Percentiles rank a stretch among this genome's conserved stretches.
phyloP scores from a whole-genome alignment of 1,140 invertebrate species.

The Drosophila lowei region DNA sequence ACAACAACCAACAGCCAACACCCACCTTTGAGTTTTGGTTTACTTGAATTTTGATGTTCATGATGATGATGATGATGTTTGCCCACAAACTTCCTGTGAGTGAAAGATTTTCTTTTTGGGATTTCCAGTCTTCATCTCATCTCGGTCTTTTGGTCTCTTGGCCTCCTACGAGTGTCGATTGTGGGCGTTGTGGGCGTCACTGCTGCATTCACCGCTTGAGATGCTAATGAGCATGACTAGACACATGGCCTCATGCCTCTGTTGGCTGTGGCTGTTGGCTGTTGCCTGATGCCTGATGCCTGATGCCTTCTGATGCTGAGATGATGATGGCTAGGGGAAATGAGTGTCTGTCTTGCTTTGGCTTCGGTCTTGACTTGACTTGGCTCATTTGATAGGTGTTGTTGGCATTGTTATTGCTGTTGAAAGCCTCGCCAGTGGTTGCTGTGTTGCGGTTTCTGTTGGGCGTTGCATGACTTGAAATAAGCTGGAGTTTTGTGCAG shows the following conservation, averaged over 20 bases:
- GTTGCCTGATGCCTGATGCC: slow-evolving; percentile 4
- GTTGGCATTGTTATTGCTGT: slow-evolving; percentile 53
- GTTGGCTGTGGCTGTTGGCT: not conserved
- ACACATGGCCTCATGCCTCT: slow-evolving; percentile 46
- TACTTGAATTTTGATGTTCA: slow-evolving; percentile 35
- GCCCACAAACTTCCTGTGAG: slow-evolving; percentile 73
- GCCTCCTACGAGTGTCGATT: slow-evolving; percentile 36
- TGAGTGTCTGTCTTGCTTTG: slow-evolving; percentile 14
- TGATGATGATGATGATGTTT: slow-evolving; percentile 11
- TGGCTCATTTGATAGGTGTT: slow-evolving; percentile 59
- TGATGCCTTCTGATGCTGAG: not conserved
- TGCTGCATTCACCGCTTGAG: slow-evolving; percentile 58
- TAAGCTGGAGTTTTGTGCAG: slow-evolving; percentile 27
- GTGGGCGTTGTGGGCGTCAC: slow-evolving; percentile 50
- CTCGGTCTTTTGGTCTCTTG: not conserved
- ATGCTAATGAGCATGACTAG: slow-evolving; percentile 80
- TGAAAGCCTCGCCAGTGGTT: slow-evolving; percentile 39
- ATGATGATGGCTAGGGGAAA: slow-evolving; percentile 28
- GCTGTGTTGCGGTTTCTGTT: slow-evolving; percentile 6
- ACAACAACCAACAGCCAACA: slow-evolving; percentile 19
- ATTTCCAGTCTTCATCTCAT: slow-evolving; percentile 32
- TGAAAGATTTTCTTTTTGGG: slow-evolving; percentile 66
- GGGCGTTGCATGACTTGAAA: slow-evolving; percentile 45
- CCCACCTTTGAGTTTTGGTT: slow-evolving; percentile 43
- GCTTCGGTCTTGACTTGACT: slow-evolving; percentile 3